Base-by-base conservation (phyloP, 2,797 vertebrate species). In the Pantherophis vulpinus region DNA sequence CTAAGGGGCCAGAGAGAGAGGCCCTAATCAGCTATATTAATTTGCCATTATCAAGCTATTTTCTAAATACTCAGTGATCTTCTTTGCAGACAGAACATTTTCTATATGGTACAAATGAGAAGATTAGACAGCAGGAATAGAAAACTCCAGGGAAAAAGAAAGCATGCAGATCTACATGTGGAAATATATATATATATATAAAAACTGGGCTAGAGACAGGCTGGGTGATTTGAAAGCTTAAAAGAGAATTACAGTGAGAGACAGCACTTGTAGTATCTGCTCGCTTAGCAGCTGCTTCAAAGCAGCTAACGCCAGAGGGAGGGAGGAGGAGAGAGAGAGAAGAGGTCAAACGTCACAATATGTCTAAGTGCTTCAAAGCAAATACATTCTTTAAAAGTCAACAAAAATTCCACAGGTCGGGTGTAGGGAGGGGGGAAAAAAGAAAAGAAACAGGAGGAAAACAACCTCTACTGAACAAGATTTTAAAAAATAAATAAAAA, bases 1-100 rank as follows among this genome's bases (percentile, higher is more conserved):
- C 96, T 97, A 96, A 95, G 95, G 95, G 95, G 96, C 95, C 95
- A 96, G 96, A 97, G 70, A 79, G 3, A 74, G 3, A 79, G 70
- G 66, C 13, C 5, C 5, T 32, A 79, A 79, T 42, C 32, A 23
- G 37, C 18, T 42, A 10, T 4, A 79, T 79, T 23, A 42, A 42
- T 42, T 42, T 79, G 70, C 18, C 70, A 79, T 42, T 79, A 79
- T 79, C 70, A 42, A 79, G 18, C 8, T 20, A 79, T 79, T 79
- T 79, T 79, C 42, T 42, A 42, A 42, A 42, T 42, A 42, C 42
- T 42, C 42, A 42, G 42, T 42, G 42, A 42, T 42, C 42, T 42
- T 42, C 42, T 42, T 42, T 42, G 42, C 42, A 42, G 42, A 42
- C 42, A 42, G 42, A 42, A 42, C 42, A 42, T 42, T 42, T 42